Evolutionary conservation across 2,797 vertebrate species (phyloP), one percentile per base, ranked within the genome.

Genomic region (Myripristis jacobus): DNA sequence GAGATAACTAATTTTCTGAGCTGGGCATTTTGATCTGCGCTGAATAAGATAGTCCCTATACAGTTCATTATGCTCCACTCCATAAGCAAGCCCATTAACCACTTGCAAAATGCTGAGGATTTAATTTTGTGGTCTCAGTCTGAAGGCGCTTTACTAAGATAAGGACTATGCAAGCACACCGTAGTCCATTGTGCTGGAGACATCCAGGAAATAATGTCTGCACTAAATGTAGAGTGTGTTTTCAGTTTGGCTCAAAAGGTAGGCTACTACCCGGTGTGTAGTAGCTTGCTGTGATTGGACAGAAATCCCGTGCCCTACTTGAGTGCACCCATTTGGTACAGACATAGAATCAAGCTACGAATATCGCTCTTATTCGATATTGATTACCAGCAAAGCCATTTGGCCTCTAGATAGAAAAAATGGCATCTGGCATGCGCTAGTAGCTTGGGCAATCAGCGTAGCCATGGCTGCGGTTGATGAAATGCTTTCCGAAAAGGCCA

Each of bases 401-500:
- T 83, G 73, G 66, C 56, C 52, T 64, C 44, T 52, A 67, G 54
- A 76, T 75, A 50, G 34, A 60, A 67, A 57, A 54, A 55, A 67
- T 24, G 52, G 50, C 53, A 69, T 68, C 34, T 67, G 43, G 46
- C 58, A 70, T 79, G 70, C 63, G 77, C 75, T 67, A 57, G 72
- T 60, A 57, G 71, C 62, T 66, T 4, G 21, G 48, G 68, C 79
- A 84, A 84, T 88, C 85, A 84, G 73, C 56, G 31, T 34, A 46
- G 44, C 66, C 65, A n/a, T 38, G 61, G 51, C 69, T 24, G 0
- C 75, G 57, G 82, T 81, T 91, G 86, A 90, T 87, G 79, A 86
- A 87, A 92, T 85, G 41, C 66, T 74, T 87, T 88, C 15, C 21
- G 89, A 92, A 93, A 93, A 93, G 90, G 88, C 84, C 90, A 91